These are phyloP conservation scores for Harpagus bidentatus DNA, from an alignment of 2,113 vertebrate species.

Conservation along the genomic window DNA sequence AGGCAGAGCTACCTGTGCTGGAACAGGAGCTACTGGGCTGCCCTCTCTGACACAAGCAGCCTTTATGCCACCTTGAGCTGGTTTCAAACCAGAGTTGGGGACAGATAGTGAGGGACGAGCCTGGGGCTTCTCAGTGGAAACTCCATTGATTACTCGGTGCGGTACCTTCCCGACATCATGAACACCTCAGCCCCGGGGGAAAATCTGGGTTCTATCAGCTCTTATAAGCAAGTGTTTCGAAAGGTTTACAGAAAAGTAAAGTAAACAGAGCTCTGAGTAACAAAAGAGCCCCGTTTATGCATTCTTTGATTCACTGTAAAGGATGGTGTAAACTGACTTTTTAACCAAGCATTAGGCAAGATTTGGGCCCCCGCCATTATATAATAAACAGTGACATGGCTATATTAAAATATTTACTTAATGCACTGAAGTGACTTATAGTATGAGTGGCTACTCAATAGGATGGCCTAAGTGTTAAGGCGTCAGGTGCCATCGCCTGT, in stretches of 20 bases:
- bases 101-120: background rate
- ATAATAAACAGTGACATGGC: conserved; percentile 98
- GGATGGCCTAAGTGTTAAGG: conserved; percentile 96
- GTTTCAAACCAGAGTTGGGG: background rate
- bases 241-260: conserved; percentile 89
- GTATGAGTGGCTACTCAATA: conserved; percentile 96
- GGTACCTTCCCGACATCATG: conserved; percentile 72
- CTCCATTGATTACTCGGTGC: conserved; percentile 44
- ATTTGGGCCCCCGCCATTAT: conserved; percentile 94
- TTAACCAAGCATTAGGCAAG: conserved; percentile 95
- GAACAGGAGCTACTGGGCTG: background rate
- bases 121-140: conserved; percentile 42
- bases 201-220: conserved; percentile 79
- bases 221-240: conserved; percentile 84
- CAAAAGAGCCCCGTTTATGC: conserved; percentile 85
- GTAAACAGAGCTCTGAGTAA: conserved; percentile 85
- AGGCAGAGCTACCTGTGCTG: background rate
- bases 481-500: conserved; percentile 97
- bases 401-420: conserved; percentile 99
- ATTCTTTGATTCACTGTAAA: conserved; percentile 86
- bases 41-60: background rate
- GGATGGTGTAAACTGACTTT: conserved; percentile 94
- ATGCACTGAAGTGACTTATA: conserved; percentile 98
- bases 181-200: conserved; percentile 73
- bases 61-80: background rate